Evolutionary conservation across 2,797 vertebrate genomes (phyloP).

Genomic region (Peromyscus attwateri): DNA sequence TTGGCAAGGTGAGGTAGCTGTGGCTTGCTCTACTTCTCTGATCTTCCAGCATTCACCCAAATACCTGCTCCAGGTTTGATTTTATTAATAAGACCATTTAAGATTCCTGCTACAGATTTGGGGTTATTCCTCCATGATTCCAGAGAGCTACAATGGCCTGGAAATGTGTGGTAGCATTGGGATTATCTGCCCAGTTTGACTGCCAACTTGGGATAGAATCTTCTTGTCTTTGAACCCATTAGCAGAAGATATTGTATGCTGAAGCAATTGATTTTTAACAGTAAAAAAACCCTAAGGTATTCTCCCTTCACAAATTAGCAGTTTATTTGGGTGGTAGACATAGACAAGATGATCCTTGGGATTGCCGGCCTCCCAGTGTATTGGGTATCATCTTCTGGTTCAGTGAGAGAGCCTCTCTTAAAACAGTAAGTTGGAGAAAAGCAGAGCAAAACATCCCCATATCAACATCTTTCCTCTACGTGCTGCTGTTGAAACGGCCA

Average conservation of each 20-base stretch:
- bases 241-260: not conserved
- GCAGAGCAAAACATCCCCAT: not conserved
- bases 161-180: not conserved
- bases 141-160: not conserved
- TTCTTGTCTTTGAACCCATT: not conserved
- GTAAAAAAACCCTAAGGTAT: not conserved
- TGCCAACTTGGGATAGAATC: not conserved
- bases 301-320: not conserved
- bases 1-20: no score
- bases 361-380: no score
- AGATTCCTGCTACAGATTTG: not conserved
- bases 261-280: not conserved
- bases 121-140: not conserved
- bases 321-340: not conserved
- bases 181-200: not conserved
- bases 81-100: no score
- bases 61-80: no score
- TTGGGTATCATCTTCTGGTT: no score
- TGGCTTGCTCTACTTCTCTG: no score
- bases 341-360: not conserved
- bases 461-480: not conserved
- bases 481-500: not conserved
- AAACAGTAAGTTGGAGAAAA: not conserved
- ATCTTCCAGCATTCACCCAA: no score
- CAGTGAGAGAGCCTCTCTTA: not conserved